Conservation (phyloP, 1,140 invertebrate species). For the Drosophila pectinifera region DNA sequence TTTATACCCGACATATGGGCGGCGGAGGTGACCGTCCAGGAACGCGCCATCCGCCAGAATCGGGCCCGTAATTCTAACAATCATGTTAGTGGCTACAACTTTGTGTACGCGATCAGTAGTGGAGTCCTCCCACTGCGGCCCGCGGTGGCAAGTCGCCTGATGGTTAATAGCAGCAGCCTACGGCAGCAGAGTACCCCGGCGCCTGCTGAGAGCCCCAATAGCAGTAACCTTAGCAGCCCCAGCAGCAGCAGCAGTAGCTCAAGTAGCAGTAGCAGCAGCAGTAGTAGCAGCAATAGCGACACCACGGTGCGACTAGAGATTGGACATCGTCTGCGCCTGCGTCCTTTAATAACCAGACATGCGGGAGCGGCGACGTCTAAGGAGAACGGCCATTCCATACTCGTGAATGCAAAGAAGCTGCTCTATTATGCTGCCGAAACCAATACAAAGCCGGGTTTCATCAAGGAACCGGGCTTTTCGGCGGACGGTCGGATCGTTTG, state of each 20-base stretch:
- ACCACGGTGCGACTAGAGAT: conserved; percentile 48
- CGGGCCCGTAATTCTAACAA: conserved; percentile 60
- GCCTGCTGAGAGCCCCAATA: background rate
- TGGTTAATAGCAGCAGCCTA: conserved; percentile 15
- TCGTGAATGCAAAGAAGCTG: conserved; percentile 91
- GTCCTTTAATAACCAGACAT: conserved; percentile 29
- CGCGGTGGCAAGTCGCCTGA: conserved; percentile 22
- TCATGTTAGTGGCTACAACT: conserved; percentile 74
- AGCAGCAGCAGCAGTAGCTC: conserved; percentile 26
- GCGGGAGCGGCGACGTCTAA: conserved; percentile 3
- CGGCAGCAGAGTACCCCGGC: conserved; percentile 19
- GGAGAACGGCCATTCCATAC: conserved; percentile 85
- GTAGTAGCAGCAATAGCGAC: conserved; percentile 23
- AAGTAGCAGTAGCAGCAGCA: conserved; percentile 28
- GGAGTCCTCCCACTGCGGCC: conserved; percentile 72
- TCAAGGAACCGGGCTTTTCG: conserved; percentile 95
- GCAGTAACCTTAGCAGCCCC: background rate
- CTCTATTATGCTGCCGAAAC: conserved; percentile 95
- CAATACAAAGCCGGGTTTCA: conserved; percentile 94
- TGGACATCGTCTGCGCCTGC: conserved; percentile 37
- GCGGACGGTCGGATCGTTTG: conserved; percentile 94
- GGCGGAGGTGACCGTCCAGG: conserved; percentile 81
- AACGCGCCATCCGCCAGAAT: conserved; percentile 70
- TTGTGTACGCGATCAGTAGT: conserved; percentile 84
- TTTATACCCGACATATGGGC: conserved; percentile 84